Base-by-base conservation (phyloP, 2,888 invertebrate genomes). In the Unio pictorum region DNA sequence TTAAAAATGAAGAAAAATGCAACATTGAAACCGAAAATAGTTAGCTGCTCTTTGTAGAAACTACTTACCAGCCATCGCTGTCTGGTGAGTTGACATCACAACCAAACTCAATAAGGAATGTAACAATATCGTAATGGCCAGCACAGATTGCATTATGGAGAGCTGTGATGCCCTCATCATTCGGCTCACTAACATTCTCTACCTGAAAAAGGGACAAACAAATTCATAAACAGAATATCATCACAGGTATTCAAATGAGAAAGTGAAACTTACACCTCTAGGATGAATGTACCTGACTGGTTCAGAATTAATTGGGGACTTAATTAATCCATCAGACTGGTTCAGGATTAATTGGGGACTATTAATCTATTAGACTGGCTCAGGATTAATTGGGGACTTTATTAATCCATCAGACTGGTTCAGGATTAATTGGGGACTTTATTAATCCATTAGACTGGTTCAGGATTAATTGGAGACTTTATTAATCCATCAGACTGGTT, bases 11-110 rank as follows among this genome's bases (percentile, higher is more conserved):
- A 45, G 11, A 45, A 15, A 45, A 11, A 15, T 45, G 45, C 45
- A 45, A 45, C 11, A 45, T 15, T 11, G 15, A 45, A 45, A 45
- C 45, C 45, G 11, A 45, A 45, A 1, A 45, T 45, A 45, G 11
- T 11, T 45, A 15, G 45, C 45, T 15, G 45, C 15, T 15, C 45
- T 45, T 45, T 45, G 11, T 45, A 11, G 45, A 45, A 45, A 45
- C 28, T 15, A 87, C 91, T 90, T 87, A 93, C 98, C 98, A 99
- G 69, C 98, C 98, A 89, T 99, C 98, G 71, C 96, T 96, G 89
- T 99, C 99, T 88, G 98, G 98, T 23, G 99, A 98, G 91, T 99
- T 99, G 66, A 99, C 99, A 91, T 99, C 99, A 90, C 99, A 99
- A 68, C 99, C 98, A 88, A 96, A 95, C 91, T 98, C 97, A 67